Evolutionary conservation across 2,113 vertebrate species (phyloP), one percentile per base, ranked within the genome.

Genomic region (Casuarius casuarius): DNA sequence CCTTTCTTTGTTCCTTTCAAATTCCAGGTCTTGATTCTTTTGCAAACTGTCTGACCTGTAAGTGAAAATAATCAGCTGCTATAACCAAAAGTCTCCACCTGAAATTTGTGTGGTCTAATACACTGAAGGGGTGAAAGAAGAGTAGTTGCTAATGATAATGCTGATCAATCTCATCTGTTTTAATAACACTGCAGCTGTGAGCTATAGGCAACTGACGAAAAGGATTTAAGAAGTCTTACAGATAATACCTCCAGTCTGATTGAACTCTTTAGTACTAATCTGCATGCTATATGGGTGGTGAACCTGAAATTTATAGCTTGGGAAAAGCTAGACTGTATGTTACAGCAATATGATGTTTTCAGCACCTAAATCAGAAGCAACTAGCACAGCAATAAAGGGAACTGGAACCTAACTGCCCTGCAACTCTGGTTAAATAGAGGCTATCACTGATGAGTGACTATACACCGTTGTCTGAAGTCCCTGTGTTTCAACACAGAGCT

Each of bases 11-110:
- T 99, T 99, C 87, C 99, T 99, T 96, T 99, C 99, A 98, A 99
- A 99, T 97, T 99, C 99, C 94, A 99, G 92, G 79, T 99, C 99
- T 94, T 99, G 99, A 97, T 99, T 99, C 97, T 99, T 99, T 97
- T 99, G 98, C 87, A 99, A 98, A 97, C 99, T 99, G 78, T 99
- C 99, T 92, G 98, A 90, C 92, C 99, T 99, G 84, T 44, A 96
- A 95, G 54, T 28, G 18, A 95, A 96, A 95, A 83, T 20, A 83
- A 89, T 59, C 44, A 90, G 56, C 76, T 80, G 68, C 68, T 61
- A 92, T 48, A 85, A 80, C 3, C 31, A 65, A 13, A 92, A 78
- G 28, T 9, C 49, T 52, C 20, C 40, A 70, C 7, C 4, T 74
- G 40, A 59, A 81, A 85, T 86, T 61, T 74, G 20, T 21, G 62